Conservation (phyloP, 2,113 vertebrate genomes). For the Deroptyus accipitrinus region DNA sequence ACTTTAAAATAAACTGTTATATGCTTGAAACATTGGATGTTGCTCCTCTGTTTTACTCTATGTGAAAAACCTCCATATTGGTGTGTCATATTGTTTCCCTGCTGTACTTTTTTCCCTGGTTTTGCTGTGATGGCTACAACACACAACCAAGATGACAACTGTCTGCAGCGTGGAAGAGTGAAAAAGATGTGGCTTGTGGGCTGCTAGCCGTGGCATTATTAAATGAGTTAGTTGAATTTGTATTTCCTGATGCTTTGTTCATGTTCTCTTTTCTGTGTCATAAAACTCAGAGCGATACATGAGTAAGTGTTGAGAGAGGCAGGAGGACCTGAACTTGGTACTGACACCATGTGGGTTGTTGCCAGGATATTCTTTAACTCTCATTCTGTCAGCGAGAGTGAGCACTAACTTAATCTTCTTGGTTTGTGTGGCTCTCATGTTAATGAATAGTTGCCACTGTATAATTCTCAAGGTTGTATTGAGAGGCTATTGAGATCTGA, state of each 20-base stretch:
- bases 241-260: background rate
- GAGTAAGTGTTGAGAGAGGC: slow-evolving; percentile 36
- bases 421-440: background rate
- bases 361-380: slow-evolving; percentile 33
- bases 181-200: background rate
- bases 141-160: background rate
- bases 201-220: background rate
- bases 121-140: background rate
- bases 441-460: slow-evolving; percentile 48
- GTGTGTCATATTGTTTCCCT: background rate
- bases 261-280: background rate
- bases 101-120: rapidly evolving
- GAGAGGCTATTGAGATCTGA: slow-evolving; percentile 3
- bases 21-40: background rate
- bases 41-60: background rate
- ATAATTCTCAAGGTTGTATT: background rate
- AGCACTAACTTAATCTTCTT: slow-evolving; percentile 33
- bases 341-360: background rate
- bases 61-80: background rate
- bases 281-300: background rate
- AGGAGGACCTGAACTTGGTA: background rate
- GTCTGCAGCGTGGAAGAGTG: rapidly evolving
- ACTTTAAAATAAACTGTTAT: slow-evolving; percentile 32
- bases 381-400: background rate
- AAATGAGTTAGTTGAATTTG: background rate